Evolutionary conservation across 2,797 vertebrate genomes (phyloP), one percentile per base, ranked within the genome.

Genomic region (Microctenopoma steveboyesi): DNA sequence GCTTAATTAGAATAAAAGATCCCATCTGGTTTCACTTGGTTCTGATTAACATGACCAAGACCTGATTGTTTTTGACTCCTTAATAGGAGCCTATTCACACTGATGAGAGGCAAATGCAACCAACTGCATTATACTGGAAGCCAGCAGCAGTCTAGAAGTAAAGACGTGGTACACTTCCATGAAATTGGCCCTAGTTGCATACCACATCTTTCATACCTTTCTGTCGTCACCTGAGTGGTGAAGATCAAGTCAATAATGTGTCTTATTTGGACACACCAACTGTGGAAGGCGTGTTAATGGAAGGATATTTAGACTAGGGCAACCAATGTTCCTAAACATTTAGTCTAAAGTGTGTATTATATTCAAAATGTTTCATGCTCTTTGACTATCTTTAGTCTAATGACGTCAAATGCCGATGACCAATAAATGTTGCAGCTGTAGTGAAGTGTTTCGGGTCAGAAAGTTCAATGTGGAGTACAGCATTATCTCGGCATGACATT

Each of bases 401-500:
- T 35, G 33, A 35, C 33, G 7, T 4, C 39, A 13, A 11, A 11
- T 11, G 37, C 4, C 37, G 12, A 39, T 39, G 37, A 42, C 4
- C 53, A 53, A 51, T 6, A 45, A 67, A 18, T 10, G n/a, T 18
- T 65, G 14, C 25, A 28, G n/a, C 27, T 71, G 39, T 45, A 60
- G 59, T 57, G 5, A 53, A 69, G 13, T 4, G 16, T 15, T 43
- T 43, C 1, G 46, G 50, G 37, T 35, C 13, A 54, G 12, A 52
- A 50, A 15, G 54, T 62, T 67, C 55, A 12, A 68, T 68, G 47
- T 70, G 12, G 30, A n/a, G 18, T 68, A 40, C 67, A 67, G 65
- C 56, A 74, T 81, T 42, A 72, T 82, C 52, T 78, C 40, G 57
- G 47, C 56, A 53, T 46, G 64, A 54, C 22, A 52, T 77, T 42